Evolutionary conservation across 2,888 invertebrate genomes (phyloP).

Genomic region (Dolichomitus sp.): DNA sequence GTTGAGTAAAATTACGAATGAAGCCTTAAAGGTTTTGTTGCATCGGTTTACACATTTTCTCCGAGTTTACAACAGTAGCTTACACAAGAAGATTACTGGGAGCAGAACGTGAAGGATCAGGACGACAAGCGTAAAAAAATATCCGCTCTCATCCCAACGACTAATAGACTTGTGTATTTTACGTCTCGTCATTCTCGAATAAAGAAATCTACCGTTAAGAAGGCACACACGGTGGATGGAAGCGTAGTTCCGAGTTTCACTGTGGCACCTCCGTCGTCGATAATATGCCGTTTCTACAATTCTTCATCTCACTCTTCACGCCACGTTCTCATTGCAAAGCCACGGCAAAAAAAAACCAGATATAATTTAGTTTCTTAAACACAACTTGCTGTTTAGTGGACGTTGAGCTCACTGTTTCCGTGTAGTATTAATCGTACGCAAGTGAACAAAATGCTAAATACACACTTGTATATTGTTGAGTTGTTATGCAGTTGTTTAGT

Average conservation of each 20-base stretch:
- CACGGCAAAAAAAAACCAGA: background rate
- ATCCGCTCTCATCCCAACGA: conserved; percentile 19
- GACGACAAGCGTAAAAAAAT: conserved; percentile 25
- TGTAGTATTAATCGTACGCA: conserved; percentile 2
- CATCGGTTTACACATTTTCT: background rate
- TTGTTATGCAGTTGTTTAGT: too few relatives aligned
- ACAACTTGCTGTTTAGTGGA: background rate
- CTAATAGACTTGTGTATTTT: conserved; percentile 60
- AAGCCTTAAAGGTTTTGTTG: background rate
- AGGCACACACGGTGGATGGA: conserved; percentile 40
- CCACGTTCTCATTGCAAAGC: background rate
- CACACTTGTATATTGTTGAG: too few relatives aligned
- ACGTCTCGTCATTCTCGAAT: conserved; percentile 65
- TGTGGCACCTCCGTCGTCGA: conserved; percentile 40
- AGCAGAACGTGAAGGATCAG: background rate
- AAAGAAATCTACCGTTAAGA: conserved; percentile 68
- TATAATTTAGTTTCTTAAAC: conserved; percentile 22
- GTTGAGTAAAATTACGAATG: conserved; percentile 6
- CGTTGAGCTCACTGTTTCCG: conserved; percentile 6
- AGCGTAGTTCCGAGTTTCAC: conserved; percentile 46
- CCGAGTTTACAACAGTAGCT: background rate
- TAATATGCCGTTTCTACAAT: conserved; percentile 65
- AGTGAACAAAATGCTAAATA: background rate
- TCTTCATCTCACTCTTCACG: conserved; percentile 38
- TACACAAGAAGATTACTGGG: background rate